Evolutionary conservation across 2,113 vertebrate genomes (phyloP).

Genomic region (Boleophthalmus pectinirostris): DNA sequence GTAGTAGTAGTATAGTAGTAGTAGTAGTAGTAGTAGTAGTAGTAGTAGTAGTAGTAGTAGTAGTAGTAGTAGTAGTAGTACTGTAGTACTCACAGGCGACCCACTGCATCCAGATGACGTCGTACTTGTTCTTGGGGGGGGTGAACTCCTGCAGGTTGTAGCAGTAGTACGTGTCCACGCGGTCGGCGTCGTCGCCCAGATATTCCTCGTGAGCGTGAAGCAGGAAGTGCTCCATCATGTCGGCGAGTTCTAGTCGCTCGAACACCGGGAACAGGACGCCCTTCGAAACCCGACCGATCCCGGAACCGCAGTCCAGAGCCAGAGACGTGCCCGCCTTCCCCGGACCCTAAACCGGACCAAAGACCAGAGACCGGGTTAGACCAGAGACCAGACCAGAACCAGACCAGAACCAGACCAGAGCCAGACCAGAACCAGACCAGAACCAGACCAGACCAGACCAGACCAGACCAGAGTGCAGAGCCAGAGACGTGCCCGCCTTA

Average conservation of each 20-base stretch:
- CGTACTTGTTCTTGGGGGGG: slow-evolving; percentile 82
- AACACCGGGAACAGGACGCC: slow-evolving; percentile 91
- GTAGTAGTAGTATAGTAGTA: too few relatives aligned
- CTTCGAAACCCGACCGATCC: slow-evolving; percentile 92
- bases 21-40: too few relatives aligned
- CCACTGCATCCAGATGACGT: slow-evolving; percentile 98
- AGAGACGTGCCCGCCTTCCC: slow-evolving; percentile 85
- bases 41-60: too few relatives aligned
- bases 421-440: too few relatives aligned
- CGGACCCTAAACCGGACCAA: slow-evolving; percentile 75
- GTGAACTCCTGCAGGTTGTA: slow-evolving; percentile 90
- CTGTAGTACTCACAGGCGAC: slow-evolving; percentile 86
- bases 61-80: background rate
- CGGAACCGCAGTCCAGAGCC: slow-evolving; percentile 91
- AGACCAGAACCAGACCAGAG: too few relatives aligned
- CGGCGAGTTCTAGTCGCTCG: slow-evolving; percentile 87
- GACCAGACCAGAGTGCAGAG: too few relatives aligned
- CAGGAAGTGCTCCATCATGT: slow-evolving; percentile 95
- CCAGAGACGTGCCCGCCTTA: too few relatives aligned
- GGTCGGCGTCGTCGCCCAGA: slow-evolving; percentile 80
- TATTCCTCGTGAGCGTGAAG: slow-evolving; percentile 89
- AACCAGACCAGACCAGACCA: too few relatives aligned
- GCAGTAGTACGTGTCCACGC: slow-evolving; percentile 89
- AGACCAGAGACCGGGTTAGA: background rate
- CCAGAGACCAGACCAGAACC: too few relatives aligned